Base-by-base conservation (phyloP, 2,888 invertebrate genomes). In the Tortricodes alternella region DNA sequence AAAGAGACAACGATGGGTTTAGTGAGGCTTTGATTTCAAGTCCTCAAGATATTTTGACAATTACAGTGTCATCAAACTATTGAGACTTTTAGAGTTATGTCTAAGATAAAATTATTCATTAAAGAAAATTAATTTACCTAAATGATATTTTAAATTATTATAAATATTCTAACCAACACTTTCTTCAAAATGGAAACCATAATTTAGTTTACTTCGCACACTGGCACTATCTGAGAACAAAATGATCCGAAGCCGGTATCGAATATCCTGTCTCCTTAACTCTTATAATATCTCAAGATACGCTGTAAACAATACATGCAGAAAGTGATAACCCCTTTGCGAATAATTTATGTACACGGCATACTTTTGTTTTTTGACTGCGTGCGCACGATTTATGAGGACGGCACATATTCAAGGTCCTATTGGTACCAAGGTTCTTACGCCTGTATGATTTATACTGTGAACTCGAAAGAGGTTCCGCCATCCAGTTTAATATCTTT, bases 401-500 rank as follows among this genome's bases (percentile, higher is more conserved):
- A 74, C 77, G 71, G 74, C 74, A 68, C 71, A 76, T 79, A 81
- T 71, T 83, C 83, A 80, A 85, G 82, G 79, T 79, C 78, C 77
- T 80, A 84, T 83, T 80, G 85, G 84, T 84, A 80, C 83, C 78
- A 80, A 71, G 75, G 80, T 78, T 80, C 83, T 84, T 83, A 78
- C 81, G 83, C 81, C 80, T 82, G 70, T 68, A 73, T 89, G 89
- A 90, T 90, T 90, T 90, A 90, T 88, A 83, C 78, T 88, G 86
- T 85, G 88, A 89, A 88, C 89, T 88, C 80, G 79, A 88, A 89
- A 88, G 89, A 90, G 89, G 89, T 88, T 85, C 89, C 86, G 83
- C 85, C 86, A 83, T 86, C 80, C 83, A 80, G 85, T 89, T 90
- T 90, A 90, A 90, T 90, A 90, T 90, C 80, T 88, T 89, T 90